Base-by-base conservation (phyloP, 2,113 vertebrate species). In the Callaeas wilsoni region DNA sequence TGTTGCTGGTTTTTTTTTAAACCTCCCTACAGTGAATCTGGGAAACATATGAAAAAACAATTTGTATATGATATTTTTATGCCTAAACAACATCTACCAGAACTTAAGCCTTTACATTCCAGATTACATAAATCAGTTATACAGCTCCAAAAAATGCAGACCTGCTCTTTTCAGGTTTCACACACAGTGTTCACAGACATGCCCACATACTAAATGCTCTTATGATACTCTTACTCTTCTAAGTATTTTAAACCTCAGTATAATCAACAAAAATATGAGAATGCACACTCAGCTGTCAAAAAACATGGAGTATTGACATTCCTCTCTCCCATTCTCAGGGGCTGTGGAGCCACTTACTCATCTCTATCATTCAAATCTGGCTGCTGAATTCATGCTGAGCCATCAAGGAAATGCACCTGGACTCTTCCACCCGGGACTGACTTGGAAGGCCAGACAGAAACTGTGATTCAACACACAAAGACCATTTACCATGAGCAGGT, bases 11-110 rank as follows among this genome's bases (percentile, higher is more conserved):
- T 6, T 64, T 44, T 26, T 77, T 73, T 68, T 2, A 39, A 70
- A 68, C 20, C 26, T 73, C 53, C 37, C 53, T 70, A 52, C 19
- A 80, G 6, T n/a, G 13, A 79, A 60, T 62, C 12, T 56, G 26
- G 19, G 63, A 83, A 80, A 59, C 2, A 7, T 13, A 71, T 2
- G 27, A 32, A 83, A 73, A 90, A 73, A 10, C 14, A 32, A 56
- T 59, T 25, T 56, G 26, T 20, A 5, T 30, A 37, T 35, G 12
- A 27, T 22, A 50, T n/a, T 74, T 69, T 65, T 68, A 77, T 9
- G 8, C 75, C 23, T 70, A 74, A 96, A 89, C n/a, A 87, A 89
- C 90, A 80, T 23, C 68, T 21, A 65, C 18, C 35, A 67, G 29
- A 65, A 83, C 7, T 27, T 26, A 47, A 87, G 23, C 16, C 52